A percentile compares a stretch with the other conserved stretches of the same genome.
Conservation (phyloP, 2,888 invertebrate genomes). For the Neelides folsomi region DNA sequence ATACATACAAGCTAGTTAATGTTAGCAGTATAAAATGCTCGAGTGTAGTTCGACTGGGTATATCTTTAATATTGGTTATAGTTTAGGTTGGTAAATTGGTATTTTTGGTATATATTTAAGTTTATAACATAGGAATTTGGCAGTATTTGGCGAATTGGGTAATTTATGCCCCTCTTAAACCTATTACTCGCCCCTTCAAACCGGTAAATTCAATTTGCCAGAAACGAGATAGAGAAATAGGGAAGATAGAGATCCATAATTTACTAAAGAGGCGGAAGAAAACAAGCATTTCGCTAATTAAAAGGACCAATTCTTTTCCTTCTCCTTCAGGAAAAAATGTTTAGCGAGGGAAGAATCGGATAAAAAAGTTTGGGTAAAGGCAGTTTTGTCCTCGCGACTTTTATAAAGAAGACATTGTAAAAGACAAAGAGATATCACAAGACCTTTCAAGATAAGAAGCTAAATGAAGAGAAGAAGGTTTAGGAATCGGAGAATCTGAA, state of each 20-base stretch:
- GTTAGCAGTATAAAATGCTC: no score
- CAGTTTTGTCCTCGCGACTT: neutral
- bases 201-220: slow-evolving; percentile 1
- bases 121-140: no score
- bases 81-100: no score
- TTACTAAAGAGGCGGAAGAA: slow-evolving; percentile 15
- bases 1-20: no score
- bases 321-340: no score
- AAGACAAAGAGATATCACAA: neutral
- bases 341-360: neutral
- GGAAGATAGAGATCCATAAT: slow-evolving; percentile 11
- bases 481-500: no score
- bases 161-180: neutral
- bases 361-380: neutral
- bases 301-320: slow-evolving; percentile 6
- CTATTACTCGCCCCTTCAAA: slow-evolving; percentile 5
- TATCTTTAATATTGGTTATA: no score
- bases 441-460: no score
- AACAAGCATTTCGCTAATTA: slow-evolving; percentile 18
- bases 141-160: no score
- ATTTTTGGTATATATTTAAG: no score
- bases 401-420: neutral
- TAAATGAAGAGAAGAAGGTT: no score
- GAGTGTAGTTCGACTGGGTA: no score
- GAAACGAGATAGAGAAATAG: neutral